Percentiles rank a stretch among this genome's conserved stretches.
phyloP scores from a whole-genome alignment of 2,797 vertebrate genomes.

The Menidia menidia region DNA sequence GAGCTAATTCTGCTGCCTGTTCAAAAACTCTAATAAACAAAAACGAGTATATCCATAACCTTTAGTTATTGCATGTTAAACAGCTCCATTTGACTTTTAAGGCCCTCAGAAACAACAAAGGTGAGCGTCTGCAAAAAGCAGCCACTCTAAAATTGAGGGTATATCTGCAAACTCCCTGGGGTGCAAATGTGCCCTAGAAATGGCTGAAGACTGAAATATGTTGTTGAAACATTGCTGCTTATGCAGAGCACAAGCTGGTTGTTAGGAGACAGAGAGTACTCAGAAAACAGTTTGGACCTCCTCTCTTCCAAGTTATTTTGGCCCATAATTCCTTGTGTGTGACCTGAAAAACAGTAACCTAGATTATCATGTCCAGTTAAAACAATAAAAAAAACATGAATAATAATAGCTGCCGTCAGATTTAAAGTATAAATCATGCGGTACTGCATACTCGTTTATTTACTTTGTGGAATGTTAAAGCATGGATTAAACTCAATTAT shows the following conservation, averaged over 20 bases:
- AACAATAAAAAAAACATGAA: conserved; percentile 48
- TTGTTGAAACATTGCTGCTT: conserved; percentile 78
- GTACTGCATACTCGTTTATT: conserved; percentile 45
- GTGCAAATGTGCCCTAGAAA: conserved; percentile 81
- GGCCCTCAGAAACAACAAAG: conserved; percentile 78
- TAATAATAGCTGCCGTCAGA: conserved; percentile 46
- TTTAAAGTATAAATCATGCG: conserved; percentile 48
- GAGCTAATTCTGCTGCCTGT: conserved; percentile 43
- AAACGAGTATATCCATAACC: conserved; percentile 51
- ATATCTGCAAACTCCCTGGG: conserved; percentile 83
- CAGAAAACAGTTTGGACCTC: conserved; percentile 64
- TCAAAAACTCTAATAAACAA: conserved; percentile 45
- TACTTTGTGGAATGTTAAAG: conserved; percentile 50
- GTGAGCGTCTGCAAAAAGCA: conserved; percentile 63
- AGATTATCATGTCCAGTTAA: conserved; percentile 63
- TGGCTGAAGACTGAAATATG: conserved; percentile 83
- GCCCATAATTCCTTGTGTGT: conserved; percentile 58
- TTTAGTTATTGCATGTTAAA: conserved; percentile 69
- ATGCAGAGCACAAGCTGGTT: conserved; percentile 79
- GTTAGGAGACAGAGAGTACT: conserved; percentile 66
- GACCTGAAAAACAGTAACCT: conserved; percentile 72
- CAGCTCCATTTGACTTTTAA: conserved; percentile 72
- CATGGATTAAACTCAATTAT: conserved; percentile 42
- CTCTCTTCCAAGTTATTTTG: conserved; percentile 66
- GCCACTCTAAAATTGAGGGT: conserved; percentile 76